phyloP scores from a whole-genome alignment of 2,113 vertebrate genomes.

The Sebastes fasciatus region DNA sequence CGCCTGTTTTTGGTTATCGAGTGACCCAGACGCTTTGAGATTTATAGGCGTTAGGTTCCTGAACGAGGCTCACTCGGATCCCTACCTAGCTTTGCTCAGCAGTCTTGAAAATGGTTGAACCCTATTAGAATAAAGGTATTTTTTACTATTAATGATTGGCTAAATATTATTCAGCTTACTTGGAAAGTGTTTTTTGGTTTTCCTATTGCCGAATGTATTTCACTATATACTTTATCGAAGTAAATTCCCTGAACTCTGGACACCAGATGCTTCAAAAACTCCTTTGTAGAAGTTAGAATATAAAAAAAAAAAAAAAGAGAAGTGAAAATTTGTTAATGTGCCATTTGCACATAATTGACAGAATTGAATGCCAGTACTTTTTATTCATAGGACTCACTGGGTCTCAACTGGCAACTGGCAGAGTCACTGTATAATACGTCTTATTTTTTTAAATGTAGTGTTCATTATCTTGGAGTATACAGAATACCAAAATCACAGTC shows the following conservation, averaged over 20 bases:
- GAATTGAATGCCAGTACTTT: conserved; percentile 9
- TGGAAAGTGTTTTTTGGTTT: not conserved
- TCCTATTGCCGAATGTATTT: not conserved
- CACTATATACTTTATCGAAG: not conserved
- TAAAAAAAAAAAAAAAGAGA: not conserved
- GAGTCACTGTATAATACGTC: not conserved
- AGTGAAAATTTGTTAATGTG: conserved; percentile 24
- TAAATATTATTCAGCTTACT: not conserved
- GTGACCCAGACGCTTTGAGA: conserved; percentile 2
- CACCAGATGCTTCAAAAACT: not conserved
- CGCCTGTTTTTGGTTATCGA: conserved; percentile 41
- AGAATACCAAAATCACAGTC: not conserved
- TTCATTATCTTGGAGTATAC: not conserved
- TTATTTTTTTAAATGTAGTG: not conserved
- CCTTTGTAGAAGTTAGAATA: not conserved
- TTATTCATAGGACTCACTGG: not conserved
- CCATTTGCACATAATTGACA: conserved; percentile 37
- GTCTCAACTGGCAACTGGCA: not conserved
- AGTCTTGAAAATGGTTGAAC: conserved; percentile 5
- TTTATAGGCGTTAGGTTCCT: not conserved
- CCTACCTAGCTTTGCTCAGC: not conserved
- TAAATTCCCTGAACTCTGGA: conserved; percentile 3
- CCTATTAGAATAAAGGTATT: not conserved
- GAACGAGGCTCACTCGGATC: conserved; percentile 1
- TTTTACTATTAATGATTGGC: not conserved